Evolutionary conservation across 1,140 invertebrate genomes (phyloP), one percentile per base, ranked within the genome.

Genomic region (Whitmania pigra): DNA sequence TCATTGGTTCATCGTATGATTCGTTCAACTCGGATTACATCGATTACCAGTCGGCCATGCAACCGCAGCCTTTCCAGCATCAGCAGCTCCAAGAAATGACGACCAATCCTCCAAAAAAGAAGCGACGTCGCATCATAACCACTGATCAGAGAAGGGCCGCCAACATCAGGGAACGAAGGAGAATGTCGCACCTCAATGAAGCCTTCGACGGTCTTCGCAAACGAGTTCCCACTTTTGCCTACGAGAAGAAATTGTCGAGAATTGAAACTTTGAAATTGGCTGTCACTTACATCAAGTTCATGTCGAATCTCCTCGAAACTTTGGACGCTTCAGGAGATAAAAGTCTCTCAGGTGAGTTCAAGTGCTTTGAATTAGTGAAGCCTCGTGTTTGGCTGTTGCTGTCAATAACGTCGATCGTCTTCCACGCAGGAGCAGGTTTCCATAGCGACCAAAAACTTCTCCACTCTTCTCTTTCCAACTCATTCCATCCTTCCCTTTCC

Each of bases 131-230:
- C n/a, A 72, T 75, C 13, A 75, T 77, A 57, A 77, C 75, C 5
- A 67, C 74, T 0, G 75, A 74, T 13, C 78, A 78, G 69, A 63
- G 78, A 22, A 70, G 63, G 22, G 77, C 78, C 7, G 78, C 78
- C 13, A 76, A 78, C 60, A 74, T 73, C 53, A 87, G 93, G 0
- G 93, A 97, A 80, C 83, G 93, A 69, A 84, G 92, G 49, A 84
- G 94, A 74, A 96, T 96, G 93, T 95, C 93, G 78, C 96, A 96
- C 82, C 83, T 97, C 85, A 97, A 97, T 80, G 93, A 95, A 79
- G 93, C 93, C 3, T 97, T 97, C 77, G 92, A 96, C 66, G 70
- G 57, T 25, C 66, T 75, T 43, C 69, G 74, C 40, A 75, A 74
- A 49, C 27, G 71, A 81, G 94, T 97, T 11, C 94, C 94, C 43